Conservation (phyloP, 2,888 invertebrate species). For the Tyria jacobaeae region DNA sequence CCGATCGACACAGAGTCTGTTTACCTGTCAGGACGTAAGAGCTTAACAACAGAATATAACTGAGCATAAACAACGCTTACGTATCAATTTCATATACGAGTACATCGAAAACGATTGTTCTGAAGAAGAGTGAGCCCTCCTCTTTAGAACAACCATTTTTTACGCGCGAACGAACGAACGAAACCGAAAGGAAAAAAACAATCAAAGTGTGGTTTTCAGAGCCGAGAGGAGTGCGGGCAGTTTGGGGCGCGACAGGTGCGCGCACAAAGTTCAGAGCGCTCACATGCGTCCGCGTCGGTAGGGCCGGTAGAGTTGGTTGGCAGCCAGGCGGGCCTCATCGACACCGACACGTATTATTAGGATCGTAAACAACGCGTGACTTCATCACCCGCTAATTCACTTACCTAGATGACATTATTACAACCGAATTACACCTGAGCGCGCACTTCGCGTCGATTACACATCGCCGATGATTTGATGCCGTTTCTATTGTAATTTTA, state of each 20-base stretch:
- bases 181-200: slow-evolving; percentile 23
- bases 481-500: slow-evolving; percentile 66
- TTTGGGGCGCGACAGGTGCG: slow-evolving; percentile 23
- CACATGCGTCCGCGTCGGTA: slow-evolving; percentile 47
- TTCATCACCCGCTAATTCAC: slow-evolving; percentile 66
- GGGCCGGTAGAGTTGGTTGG: slow-evolving; percentile 13
- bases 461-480: slow-evolving; percentile 57
- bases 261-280: slow-evolving; percentile 64
- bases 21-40: background rate
- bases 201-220: slow-evolving; percentile 26
- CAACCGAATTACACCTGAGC: slow-evolving; percentile 61
- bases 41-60: background rate
- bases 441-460: slow-evolving; percentile 55
- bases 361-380: slow-evolving; percentile 71
- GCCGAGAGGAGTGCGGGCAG: slow-evolving; percentile 13
- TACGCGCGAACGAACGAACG: background rate
- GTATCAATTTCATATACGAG: background rate
- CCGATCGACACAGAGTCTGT: background rate
- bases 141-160: too few species aligned
- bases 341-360: slow-evolving; percentile 56
- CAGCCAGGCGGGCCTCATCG: slow-evolving; percentile 23
- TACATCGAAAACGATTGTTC: slow-evolving; percentile 1
- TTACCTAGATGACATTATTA: slow-evolving; percentile 72
- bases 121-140: background rate
- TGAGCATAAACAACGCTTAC: background rate